Evolutionary conservation across 2,888 invertebrate species (phyloP), one percentile per base, ranked within the genome.

Genomic region (Slavum lentiscoides): DNA sequence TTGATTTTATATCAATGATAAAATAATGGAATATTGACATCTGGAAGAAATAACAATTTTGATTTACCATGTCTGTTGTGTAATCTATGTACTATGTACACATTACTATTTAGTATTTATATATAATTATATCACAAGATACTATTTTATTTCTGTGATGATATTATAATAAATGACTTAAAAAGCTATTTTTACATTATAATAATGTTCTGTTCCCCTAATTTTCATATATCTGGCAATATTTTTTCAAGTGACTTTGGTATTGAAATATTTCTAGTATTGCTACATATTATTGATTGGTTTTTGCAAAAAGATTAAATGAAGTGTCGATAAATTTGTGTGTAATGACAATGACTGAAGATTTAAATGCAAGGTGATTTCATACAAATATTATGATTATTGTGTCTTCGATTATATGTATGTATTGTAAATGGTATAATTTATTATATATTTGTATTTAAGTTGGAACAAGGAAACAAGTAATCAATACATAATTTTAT

Each of bases 221-320:
- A 59, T 49, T 61, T 62, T 69, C 53, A 37, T 53, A 69, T 53
- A 77, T 61, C 11, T 64, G 55, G 55, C 55, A 70, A 39, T 62
- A 76, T 62, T 77, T 70, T 49, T 77, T 62, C 55, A 70, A 77
- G 69, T 69, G 62, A 77, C 69, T 70, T 77, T 43, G 58, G 17
- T 58, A n/a, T 68, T 67, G 17, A 49, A 43, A 30, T 49, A 30
- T 49, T 43, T 64, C 39, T 75, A 4, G 23, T 67, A 75, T 58
- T 1, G 17, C 9, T 49, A 70, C 21, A 37, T 53, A 59, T 30
- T 15, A n/a, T 55, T 74, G 23, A 49, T 68, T 49, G 7, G 8
- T 76, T 68, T 37, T 67, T 59, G 21, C 23, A 59, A 59, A n/a
- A 49, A 59, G 23, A 67, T 19, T 15, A 8, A 43, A n/a, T 66